These are phyloP conservation scores for Lithobates pipiens DNA, from an alignment of 2,797 vertebrate genomes.

Conservation along the genomic window DNA sequence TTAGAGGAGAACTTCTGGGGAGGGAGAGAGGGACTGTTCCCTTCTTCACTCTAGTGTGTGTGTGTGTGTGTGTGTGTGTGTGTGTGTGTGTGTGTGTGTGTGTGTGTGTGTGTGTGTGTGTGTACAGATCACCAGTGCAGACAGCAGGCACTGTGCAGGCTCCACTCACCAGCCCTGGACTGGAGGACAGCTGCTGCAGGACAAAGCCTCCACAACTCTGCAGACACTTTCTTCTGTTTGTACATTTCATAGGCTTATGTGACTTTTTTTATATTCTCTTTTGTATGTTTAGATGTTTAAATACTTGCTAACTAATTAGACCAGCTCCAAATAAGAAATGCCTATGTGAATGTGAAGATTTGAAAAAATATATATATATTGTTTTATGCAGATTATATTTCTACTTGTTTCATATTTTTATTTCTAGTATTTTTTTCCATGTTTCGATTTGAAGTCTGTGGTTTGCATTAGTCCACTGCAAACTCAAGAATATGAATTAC, in stretches of 20 bases:
- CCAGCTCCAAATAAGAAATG: not conserved
- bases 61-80: no score
- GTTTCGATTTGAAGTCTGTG: not conserved
- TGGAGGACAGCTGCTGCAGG: constrained; percentile 11
- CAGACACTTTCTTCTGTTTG: not conserved
- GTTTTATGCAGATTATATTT: no score
- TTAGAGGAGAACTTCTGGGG: constrained; percentile 19
- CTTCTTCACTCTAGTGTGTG: constrained; percentile 19
- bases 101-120: not conserved
- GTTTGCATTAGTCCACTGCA: not conserved
- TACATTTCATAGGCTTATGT: not conserved
- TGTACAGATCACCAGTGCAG: constrained; percentile 13
- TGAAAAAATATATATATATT: no score
- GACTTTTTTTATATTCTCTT: not conserved
- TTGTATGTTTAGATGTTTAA: not conserved
- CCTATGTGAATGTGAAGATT: not conserved
- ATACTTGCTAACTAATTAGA: not conserved
- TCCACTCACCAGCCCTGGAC: constrained; percentile 10
- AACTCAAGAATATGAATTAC: not conserved
- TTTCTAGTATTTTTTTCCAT: not conserved
- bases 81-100: not conserved
- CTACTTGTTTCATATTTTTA: no score
- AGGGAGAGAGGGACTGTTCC: constrained; percentile 8
- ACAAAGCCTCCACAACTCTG: constrained; percentile 5
- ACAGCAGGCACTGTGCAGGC: not conserved